These are phyloP conservation scores for Mormyrus lacerda DNA, from an alignment of 2,113 vertebrate genomes.

Conservation along the genomic window DNA sequence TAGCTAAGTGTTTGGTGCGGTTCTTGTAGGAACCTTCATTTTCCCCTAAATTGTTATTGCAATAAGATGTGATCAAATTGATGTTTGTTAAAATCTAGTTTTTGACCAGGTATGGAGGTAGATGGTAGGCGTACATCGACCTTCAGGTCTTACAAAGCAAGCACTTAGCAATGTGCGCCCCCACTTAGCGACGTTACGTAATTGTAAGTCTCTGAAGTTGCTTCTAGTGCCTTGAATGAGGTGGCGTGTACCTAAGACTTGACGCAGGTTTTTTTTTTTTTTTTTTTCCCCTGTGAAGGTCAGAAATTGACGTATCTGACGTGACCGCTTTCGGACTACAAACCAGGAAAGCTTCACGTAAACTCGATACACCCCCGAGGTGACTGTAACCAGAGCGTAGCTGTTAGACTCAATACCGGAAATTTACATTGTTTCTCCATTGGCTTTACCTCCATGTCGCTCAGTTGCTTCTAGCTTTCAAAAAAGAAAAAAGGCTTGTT, in stretches of 20 bases:
- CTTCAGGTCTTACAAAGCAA: not conserved
- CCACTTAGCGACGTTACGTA: not conserved
- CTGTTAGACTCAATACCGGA: not conserved
- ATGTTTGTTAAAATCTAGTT: slow-evolving; percentile 40
- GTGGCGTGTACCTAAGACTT: not conserved
- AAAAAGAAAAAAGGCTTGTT: not conserved
- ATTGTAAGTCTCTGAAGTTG: slow-evolving; percentile 9
- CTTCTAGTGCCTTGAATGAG: slow-evolving; percentile 3
- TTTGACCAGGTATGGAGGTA: slow-evolving; percentile 19
- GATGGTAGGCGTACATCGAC: not conserved
- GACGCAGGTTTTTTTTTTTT: not conserved
- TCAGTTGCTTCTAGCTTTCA: not conserved
- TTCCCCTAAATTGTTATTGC: slow-evolving; percentile 56
- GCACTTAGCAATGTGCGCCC: not conserved
- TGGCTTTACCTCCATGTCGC: not conserved
- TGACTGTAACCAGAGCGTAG: not conserved
- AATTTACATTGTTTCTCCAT: not conserved
- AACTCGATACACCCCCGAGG: not conserved
- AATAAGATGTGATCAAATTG: slow-evolving; percentile 60
- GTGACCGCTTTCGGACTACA: not conserved
- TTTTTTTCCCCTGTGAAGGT: not conserved
- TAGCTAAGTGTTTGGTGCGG: slow-evolving; percentile 38
- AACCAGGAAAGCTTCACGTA: not conserved
- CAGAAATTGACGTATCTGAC: not conserved
- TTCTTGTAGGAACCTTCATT: slow-evolving; percentile 35